Conservation (phyloP, 2,113 vertebrate species). For the Anser cygnoides region DNA sequence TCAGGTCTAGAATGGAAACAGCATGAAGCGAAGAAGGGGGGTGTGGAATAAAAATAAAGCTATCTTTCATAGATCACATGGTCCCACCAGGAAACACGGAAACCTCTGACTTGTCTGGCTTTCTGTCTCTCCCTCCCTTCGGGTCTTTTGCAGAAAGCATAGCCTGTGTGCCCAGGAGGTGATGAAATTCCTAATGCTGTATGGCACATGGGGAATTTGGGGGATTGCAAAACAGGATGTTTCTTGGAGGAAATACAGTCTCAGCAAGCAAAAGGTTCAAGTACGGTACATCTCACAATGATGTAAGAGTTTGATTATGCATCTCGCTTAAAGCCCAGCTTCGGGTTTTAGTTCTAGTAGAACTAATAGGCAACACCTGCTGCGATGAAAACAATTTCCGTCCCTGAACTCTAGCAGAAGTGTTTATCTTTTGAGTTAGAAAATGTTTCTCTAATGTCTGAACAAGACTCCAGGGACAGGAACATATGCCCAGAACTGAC, state of each 20-base stretch:
- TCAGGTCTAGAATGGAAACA: constrained; percentile 41
- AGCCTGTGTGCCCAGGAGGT: constrained; percentile 21
- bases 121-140: constrained; percentile 25
- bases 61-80: constrained; percentile 58
- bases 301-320: constrained; percentile 64
- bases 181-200: constrained; percentile 49
- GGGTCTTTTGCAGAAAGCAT: constrained; percentile 43
- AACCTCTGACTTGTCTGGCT: constrained; percentile 52
- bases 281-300: constrained; percentile 72
- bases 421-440: constrained; percentile 76
- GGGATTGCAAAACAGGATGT: constrained; percentile 72
- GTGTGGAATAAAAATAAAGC: constrained; percentile 41
- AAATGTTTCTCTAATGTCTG: constrained; percentile 77
- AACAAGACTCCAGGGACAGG: constrained; percentile 64
- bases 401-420: constrained; percentile 58
- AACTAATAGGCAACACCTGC: constrained; percentile 73
- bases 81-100: constrained; percentile 56
- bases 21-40: not conserved
- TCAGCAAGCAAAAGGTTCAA: constrained; percentile 64
- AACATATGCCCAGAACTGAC: constrained; percentile 66
- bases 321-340: constrained; percentile 65
- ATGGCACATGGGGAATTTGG: constrained; percentile 53
- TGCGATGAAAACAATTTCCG: constrained; percentile 63
- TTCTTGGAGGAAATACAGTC: constrained; percentile 62
- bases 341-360: constrained; percentile 61